A percentile compares a stretch with the other conserved stretches of the same genome.
Conservation (phyloP, 2,113 vertebrate genomes). For the Miniopterus natalensis region DNA sequence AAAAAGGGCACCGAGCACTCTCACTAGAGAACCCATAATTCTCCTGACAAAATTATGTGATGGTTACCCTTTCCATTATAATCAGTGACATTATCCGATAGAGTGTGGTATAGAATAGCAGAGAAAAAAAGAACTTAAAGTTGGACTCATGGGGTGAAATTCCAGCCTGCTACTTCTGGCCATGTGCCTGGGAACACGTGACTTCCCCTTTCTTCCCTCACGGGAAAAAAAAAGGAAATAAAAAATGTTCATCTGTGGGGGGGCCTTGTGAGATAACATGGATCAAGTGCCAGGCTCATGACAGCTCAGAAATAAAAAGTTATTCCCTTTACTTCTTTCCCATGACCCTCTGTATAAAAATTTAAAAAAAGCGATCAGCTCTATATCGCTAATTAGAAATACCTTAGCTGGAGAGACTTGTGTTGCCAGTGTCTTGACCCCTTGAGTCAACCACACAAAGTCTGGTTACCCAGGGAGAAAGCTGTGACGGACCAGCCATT, state of each 20-base stretch:
- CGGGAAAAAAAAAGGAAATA: neutral
- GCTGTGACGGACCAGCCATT: neutral
- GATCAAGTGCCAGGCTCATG: neutral
- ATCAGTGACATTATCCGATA: neutral
- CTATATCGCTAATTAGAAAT: neutral
- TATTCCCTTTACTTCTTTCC: neutral
- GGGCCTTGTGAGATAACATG: neutral
- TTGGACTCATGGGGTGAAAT: neutral
- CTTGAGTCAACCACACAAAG: neutral
- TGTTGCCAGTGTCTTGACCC: neutral
- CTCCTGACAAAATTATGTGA: neutral
- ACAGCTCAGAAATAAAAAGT: conserved; percentile 4
- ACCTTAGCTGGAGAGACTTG: neutral
- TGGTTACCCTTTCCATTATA: neutral
- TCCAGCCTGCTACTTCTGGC: neutral
- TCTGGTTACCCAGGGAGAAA: neutral
- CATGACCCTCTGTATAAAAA: neutral
- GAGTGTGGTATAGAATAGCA: neutral
- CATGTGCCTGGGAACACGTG: neutral
- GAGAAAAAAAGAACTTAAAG: neutral
- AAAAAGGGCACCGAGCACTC: neutral
- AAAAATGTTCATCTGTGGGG: neutral
- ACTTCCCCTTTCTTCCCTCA: neutral
- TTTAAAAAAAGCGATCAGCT: neutral
- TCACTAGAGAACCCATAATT: neutral